A percentile compares a stretch with the other conserved stretches of the same genome.
Evolutionary conservation across 2,113 vertebrate species (phyloP).

Genomic region (Forbesichthys papilliferus): DNA sequence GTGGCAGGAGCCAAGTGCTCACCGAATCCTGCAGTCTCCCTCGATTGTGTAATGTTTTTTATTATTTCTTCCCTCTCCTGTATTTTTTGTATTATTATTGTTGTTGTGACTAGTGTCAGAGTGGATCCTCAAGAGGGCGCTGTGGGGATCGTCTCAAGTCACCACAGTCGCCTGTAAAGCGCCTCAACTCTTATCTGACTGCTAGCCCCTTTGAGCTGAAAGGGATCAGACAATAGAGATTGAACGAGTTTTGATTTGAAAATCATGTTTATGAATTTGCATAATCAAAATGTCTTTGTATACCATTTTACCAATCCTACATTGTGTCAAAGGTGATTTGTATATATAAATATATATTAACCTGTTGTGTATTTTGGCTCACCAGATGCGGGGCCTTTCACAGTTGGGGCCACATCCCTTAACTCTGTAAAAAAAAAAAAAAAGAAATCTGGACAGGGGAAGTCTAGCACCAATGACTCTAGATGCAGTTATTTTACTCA

Average conservation of each 20-base stretch:
- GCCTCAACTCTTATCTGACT: constrained; percentile 66
- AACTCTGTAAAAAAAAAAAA: constrained; percentile 42
- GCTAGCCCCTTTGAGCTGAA: constrained; percentile 50
- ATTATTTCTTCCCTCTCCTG: constrained; percentile 42
- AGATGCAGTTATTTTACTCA: constrained; percentile 77
- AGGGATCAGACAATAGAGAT: constrained; percentile 53
- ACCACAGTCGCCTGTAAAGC: constrained; percentile 67
- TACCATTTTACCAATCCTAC: constrained; percentile 71
- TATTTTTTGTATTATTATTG: constrained; percentile 31
- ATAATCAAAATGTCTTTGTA: constrained; percentile 75
- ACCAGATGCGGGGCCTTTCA: constrained; percentile 61
- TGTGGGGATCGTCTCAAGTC: constrained; percentile 66
- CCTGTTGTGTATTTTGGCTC: constrained; percentile 71
- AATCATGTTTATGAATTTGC: constrained; percentile 70
- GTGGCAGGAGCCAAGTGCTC: constrained; percentile 63
- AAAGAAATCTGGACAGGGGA: constrained; percentile 46
- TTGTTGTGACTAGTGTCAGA: constrained; percentile 64
- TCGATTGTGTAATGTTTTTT: constrained; percentile 59
- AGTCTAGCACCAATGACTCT: constrained; percentile 58
- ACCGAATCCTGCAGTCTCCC: constrained; percentile 66
- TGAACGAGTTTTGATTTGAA: constrained; percentile 67
- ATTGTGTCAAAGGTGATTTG: constrained; percentile 74
- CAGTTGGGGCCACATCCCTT: constrained; percentile 43
- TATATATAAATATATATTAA: constrained; percentile 77
- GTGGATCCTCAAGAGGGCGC: constrained; percentile 68